These are phyloP conservation scores for Monoplex corrugatus DNA, from an alignment of 2,888 invertebrate species.

Conservation along the genomic window DNA sequence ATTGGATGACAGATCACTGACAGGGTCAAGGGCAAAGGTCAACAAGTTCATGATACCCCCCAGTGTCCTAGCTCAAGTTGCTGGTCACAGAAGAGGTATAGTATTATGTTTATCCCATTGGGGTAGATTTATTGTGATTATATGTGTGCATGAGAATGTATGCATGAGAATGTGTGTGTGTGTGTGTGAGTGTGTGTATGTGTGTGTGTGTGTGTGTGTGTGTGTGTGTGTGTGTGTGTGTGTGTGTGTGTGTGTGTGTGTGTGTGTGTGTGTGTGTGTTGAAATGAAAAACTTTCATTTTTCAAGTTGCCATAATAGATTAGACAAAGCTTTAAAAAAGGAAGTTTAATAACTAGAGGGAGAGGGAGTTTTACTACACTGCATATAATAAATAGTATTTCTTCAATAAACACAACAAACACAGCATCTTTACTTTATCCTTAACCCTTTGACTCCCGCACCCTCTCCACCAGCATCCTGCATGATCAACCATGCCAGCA, in stretches of 20 bases:
- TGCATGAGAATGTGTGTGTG: neutral
- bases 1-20: neutral
- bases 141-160: neutral
- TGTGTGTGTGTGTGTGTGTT: neutral
- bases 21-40: conserved; percentile 6
- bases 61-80: neutral
- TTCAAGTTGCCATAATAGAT: too few species aligned
- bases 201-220: neutral
- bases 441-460: too few species aligned
- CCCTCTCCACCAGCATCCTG: too few species aligned
- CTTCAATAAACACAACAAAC: too few species aligned
- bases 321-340: too few species aligned
- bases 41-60: conserved; percentile 37
- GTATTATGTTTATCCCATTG: neutral
- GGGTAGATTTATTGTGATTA: too few species aligned
- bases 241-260: neutral
- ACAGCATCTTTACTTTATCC: too few species aligned
- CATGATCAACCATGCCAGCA: too few species aligned
- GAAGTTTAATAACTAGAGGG: too few species aligned
- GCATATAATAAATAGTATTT: too few species aligned
- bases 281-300: too few species aligned
- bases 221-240: conserved; percentile 16
- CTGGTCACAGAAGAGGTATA: neutral
- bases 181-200: neutral
- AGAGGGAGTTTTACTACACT: too few species aligned